Percentiles rank a stretch among this genome's conserved stretches.
These are phyloP conservation scores for Chelon labrosus DNA, from an alignment of 2,797 vertebrate species.

Conservation along the genomic window DNA sequence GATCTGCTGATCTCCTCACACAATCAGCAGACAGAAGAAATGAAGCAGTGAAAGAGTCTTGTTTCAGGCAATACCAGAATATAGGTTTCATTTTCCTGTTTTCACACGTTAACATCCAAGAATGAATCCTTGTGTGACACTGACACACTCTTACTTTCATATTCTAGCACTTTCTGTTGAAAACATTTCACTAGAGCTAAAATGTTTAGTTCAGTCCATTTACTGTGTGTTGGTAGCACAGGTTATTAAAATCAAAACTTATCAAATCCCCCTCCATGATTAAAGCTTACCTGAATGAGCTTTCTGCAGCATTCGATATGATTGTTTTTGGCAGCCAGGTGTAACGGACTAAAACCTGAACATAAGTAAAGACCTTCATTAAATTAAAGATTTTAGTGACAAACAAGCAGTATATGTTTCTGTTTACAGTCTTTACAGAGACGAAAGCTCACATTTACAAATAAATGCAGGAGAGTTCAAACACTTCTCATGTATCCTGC, in stretches of 20 bases:
- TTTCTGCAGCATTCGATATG: slow-evolving; percentile 91
- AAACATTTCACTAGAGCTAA: slow-evolving; percentile 6
- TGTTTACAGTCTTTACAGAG: background rate
- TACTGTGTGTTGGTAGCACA: no score
- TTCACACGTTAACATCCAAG: slow-evolving; percentile 36
- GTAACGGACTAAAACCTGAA: slow-evolving; percentile 92
- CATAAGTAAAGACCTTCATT: background rate
- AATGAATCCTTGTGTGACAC: slow-evolving; percentile 8
- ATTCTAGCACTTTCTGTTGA: slow-evolving; percentile 11
- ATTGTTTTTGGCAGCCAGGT: slow-evolving; percentile 94
- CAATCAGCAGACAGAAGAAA: slow-evolving; percentile 52
- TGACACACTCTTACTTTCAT: slow-evolving; percentile 16
- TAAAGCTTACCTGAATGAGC: slow-evolving; percentile 90
- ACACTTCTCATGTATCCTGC: background rate
- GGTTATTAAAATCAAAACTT: no score
- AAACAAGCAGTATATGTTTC: background rate
- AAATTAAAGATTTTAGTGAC: background rate
- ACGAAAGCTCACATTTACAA: background rate
- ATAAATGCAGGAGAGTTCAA: background rate
- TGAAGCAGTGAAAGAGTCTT: slow-evolving; percentile 21
- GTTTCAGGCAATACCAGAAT: slow-evolving; percentile 29
- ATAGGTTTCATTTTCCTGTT: slow-evolving; percentile 14
- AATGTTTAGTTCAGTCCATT: background rate
- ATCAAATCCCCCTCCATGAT: no score
- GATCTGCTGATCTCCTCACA: slow-evolving; percentile 40